phyloP scores from a whole-genome alignment of 2,888 invertebrate species.

The Macrostomum cliftonense region DNA sequence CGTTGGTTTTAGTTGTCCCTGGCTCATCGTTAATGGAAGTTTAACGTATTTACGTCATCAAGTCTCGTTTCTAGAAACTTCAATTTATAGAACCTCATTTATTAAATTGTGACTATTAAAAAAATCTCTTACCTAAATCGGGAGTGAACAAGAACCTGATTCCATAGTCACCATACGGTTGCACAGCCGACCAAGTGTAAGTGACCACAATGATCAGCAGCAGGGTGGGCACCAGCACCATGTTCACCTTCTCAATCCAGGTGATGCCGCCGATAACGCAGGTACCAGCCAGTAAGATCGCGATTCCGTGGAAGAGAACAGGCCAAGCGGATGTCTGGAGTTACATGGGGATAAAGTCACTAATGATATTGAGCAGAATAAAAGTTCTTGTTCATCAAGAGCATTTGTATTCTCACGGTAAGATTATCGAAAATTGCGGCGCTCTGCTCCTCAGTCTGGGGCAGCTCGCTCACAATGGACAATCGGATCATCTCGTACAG shows the following conservation, averaged over 20 bases:
- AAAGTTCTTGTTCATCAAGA: no score
- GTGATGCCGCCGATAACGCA: conserved; percentile 24
- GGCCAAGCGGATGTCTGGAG: conserved; percentile 19
- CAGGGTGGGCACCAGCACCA: conserved; percentile 23
- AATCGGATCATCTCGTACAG: conserved; percentile 16
- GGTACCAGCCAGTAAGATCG: conserved; percentile 18
- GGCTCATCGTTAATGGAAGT: no score
- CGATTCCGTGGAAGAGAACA: conserved; percentile 20
- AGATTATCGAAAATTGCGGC: conserved; percentile 16
- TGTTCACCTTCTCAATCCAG: conserved; percentile 26
- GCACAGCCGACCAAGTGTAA: conserved; percentile 25
- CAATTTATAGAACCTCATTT: no score
- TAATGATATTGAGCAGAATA: not conserved
- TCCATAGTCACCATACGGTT: conserved; percentile 20
- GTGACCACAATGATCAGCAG: conserved; percentile 22
- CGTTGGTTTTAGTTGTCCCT: no score
- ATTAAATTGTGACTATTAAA: no score
- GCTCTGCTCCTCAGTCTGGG: conserved; percentile 17
- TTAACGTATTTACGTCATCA: no score
- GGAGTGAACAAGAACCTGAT: conserved; percentile 26
- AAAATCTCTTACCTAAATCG: conserved; percentile 25
- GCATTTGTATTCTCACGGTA: no score
- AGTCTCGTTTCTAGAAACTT: no score
- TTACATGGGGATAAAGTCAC: not conserved
- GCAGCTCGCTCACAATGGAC: conserved; percentile 14